These are phyloP conservation scores for Camponotus vicinus DNA, from an alignment of 1,140 invertebrate genomes.

Conservation along the genomic window DNA sequence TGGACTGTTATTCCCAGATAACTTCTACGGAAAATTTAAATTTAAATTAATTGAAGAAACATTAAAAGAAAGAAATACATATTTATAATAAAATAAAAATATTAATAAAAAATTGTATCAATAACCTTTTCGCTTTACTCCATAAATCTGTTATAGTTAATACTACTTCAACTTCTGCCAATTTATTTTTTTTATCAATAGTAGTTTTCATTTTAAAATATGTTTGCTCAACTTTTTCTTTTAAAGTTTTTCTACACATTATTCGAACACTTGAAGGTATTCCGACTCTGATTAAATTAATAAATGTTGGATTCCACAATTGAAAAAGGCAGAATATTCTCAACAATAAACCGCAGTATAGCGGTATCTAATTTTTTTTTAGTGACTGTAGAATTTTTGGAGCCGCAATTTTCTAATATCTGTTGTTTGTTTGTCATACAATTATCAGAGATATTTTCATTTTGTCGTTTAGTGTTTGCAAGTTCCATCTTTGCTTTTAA, in stretches of 20 bases:
- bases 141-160: too few relatives aligned
- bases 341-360: conserved; percentile 3
- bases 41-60: too few relatives aligned
- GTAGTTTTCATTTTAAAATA: conserved; percentile 3
- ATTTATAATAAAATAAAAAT: conserved; percentile 5
- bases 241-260: conserved; percentile 2
- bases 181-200: too few relatives aligned
- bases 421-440: conserved; percentile 1
- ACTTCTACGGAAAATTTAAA: background rate
- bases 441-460: too few relatives aligned
- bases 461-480: too few relatives aligned
- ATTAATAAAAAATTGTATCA: background rate
- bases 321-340: background rate
- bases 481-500: too few relatives aligned
- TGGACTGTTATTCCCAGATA: conserved; percentile 23
- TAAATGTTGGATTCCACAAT: background rate
- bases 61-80: conserved; percentile 3
- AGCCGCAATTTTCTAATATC: background rate
- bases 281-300: background rate
- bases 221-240: background rate
- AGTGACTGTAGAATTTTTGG: background rate
- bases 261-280: background rate
- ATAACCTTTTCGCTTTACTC: too few relatives aligned
- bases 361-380: background rate
- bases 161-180: too few relatives aligned